phyloP scores from a whole-genome alignment of 2,797 vertebrate genomes.

The Betta splendens region DNA sequence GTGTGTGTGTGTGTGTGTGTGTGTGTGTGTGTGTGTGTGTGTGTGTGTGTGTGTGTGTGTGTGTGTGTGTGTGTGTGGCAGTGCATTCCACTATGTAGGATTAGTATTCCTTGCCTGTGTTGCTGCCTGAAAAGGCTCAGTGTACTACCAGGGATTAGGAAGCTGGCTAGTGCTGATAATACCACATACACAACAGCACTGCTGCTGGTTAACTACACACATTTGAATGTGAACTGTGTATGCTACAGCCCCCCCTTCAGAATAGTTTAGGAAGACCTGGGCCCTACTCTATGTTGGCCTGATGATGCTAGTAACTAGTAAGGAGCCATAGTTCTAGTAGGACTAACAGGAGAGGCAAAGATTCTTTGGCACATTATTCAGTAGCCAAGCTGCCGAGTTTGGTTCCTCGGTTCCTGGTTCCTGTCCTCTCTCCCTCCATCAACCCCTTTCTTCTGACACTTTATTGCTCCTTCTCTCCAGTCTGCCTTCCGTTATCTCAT shows the following conservation, averaged over 20 bases:
- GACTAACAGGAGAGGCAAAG: no score
- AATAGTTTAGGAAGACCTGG: neutral
- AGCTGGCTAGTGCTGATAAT: constrained; percentile 43
- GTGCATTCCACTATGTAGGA: constrained; percentile 13
- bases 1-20: neutral
- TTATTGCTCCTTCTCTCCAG: constrained; percentile 10
- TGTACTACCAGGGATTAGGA: constrained; percentile 44
- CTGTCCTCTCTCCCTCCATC: neutral
- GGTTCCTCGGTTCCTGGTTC: no score
- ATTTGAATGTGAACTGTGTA: constrained; percentile 1
- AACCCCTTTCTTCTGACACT: neutral
- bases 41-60: neutral
- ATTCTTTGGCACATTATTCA: no score
- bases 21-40: constrained; percentile 2
- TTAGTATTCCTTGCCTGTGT: constrained; percentile 39
- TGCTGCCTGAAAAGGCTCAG: constrained; percentile 38
- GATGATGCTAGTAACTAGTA: no score
- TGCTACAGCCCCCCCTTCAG: neutral
- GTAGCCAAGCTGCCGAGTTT: no score
- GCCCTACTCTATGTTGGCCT: no score
- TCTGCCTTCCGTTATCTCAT: constrained; percentile 3
- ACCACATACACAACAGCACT: constrained; percentile 25
- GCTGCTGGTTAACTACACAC: constrained; percentile 3
- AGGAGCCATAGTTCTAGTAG: no score
- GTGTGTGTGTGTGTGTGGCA: neutral